Evolutionary conservation across 2,797 vertebrate species (phyloP).

Genomic region (Buceros bicornis): DNA sequence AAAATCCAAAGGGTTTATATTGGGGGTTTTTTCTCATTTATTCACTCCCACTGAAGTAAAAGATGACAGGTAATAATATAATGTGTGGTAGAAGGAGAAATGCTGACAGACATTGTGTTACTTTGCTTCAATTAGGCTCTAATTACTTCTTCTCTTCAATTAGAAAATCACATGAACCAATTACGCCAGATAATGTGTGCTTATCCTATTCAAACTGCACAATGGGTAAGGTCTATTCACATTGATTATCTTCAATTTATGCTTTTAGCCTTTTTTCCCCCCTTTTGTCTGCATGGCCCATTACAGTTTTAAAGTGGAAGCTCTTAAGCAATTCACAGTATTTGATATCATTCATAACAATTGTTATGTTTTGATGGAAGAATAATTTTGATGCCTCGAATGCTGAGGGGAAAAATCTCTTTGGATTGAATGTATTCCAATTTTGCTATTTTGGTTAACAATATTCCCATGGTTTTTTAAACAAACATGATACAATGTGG

Average conservation of each 20-base stretch:
- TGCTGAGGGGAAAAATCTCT: constrained; percentile 27
- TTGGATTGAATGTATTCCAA: constrained; percentile 12
- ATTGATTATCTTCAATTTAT: constrained; percentile 80
- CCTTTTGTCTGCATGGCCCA: constrained; percentile 88
- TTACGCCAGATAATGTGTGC: constrained; percentile 79
- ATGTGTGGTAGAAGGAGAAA: constrained; percentile 66
- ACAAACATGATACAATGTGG: constrained; percentile 42
- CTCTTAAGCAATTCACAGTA: constrained; percentile 87
- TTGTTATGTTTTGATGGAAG: constrained; percentile 76
- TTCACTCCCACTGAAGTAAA: constrained; percentile 48
- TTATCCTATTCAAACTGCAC: constrained; percentile 78
- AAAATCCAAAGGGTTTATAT: constrained; percentile 31
- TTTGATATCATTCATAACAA: constrained; percentile 86
- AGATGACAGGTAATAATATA: constrained; percentile 77
- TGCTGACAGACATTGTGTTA: constrained; percentile 78
- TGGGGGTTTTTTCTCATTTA: neutral
- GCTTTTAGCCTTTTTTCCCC: constrained; percentile 79
- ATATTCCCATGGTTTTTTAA: constrained; percentile 39
- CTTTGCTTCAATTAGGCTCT: constrained; percentile 79
- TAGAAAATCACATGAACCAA: constrained; percentile 81
- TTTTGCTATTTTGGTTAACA: constrained; percentile 62
- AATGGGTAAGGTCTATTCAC: constrained; percentile 79
- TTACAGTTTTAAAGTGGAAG: constrained; percentile 93
- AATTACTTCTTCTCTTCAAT: constrained; percentile 80
- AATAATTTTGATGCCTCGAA: constrained; percentile 73